Base-by-base conservation (phyloP, 2,888 invertebrate species). In the Dorcus hopei region DNA sequence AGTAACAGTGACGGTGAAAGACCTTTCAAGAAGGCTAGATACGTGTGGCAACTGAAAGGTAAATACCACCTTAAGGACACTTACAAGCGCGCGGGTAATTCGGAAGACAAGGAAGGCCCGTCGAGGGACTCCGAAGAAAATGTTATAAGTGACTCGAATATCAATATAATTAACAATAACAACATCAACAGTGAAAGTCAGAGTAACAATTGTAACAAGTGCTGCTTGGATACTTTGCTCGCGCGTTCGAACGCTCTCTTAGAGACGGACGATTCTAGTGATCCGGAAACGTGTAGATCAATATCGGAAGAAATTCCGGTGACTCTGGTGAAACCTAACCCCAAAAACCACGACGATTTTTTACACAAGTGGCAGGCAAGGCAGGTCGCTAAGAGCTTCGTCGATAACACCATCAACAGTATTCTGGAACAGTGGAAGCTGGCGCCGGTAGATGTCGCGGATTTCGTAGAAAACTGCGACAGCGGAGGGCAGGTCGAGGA, bases 321-420 rank as follows among this genome's bases (percentile, higher is more conserved):
- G 6, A 74, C 74, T 16, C 58, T 77, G 49, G 74, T 75, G 0
- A 68, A 70, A 56, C 68, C 70, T 3, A 68, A 67, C 56, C 69
- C 66, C 3, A 72, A 71, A 65, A 72, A 69, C 57, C 70, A 74
- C 48, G 77, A 78, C 59, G 75, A 74, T 64, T 77, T 73, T 62
- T 70, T 83, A 23, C 73, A 73, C n/a, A 77, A 78, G 69, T 89
- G 88, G 89, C 89, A 89, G 73, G 83, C 83, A 1, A 81, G 83
- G 74, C 88, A 89, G 80, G 53, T 60, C 11, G 84, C 85, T 0
- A 84, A 85, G 74, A 84, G 86, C 49, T 85, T 84, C 74, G 81
- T 88, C 41, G 89, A 89, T 70, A 89, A 89, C 70, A 85, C 85
- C 14, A 85, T 89, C 63, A 89, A 89, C 69, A 79, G 80, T 61